Percentiles rank a stretch among this genome's conserved stretches.
Conservation (phyloP, 2,113 vertebrate genomes). For the Mungos mungo region DNA sequence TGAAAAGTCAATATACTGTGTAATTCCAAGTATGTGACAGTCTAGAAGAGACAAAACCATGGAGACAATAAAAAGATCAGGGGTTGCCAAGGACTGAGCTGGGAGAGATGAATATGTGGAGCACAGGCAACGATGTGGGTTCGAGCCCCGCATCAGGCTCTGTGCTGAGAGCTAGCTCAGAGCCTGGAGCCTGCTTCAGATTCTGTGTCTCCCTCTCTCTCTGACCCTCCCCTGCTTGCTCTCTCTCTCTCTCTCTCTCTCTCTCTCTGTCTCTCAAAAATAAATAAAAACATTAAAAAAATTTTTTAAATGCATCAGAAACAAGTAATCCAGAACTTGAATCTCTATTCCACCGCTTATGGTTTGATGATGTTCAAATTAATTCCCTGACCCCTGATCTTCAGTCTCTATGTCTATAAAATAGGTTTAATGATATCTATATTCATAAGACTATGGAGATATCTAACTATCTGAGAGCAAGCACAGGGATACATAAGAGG, state of each 20-base stretch:
- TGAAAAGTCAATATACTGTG: background rate
- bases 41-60: background rate
- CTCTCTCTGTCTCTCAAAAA: no score
- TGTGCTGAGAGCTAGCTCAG: no score
- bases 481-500: background rate
- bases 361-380: background rate
- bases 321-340: background rate
- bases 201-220: no score
- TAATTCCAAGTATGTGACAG: background rate
- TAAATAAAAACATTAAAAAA: no score
- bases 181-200: no score
- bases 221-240: no score
- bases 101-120: background rate
- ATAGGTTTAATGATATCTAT: background rate
- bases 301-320: background rate
- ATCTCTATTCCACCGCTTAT: background rate
- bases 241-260: no score
- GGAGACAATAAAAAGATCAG: background rate
- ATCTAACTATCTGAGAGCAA: background rate
- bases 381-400: background rate
- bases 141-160: no score
- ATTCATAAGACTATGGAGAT: background rate
- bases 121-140: background rate
- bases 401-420: background rate
- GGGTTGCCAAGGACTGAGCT: background rate